phyloP scores from a whole-genome alignment of 1,140 invertebrate genomes.

The Saccostrea glomerata region DNA sequence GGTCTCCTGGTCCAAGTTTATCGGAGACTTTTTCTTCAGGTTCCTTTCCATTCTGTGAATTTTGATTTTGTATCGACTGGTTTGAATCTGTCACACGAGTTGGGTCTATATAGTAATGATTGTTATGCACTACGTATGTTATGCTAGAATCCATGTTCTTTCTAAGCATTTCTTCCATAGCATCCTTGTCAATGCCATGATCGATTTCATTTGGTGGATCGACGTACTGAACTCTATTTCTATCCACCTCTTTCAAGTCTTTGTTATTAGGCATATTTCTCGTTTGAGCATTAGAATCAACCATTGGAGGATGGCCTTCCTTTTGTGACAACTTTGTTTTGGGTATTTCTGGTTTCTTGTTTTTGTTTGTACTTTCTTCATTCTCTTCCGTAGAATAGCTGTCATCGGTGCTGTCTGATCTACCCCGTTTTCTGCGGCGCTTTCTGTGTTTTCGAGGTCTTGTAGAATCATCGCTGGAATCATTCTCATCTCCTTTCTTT shows the following conservation, averaged over 20 bases:
- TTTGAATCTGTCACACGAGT: not conserved
- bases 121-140: not conserved
- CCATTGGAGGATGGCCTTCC: not conserved
- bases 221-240: not conserved
- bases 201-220: not conserved
- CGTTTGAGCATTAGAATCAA: not conserved
- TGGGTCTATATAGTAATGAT: not conserved
- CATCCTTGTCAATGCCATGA: not conserved
- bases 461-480: not conserved
- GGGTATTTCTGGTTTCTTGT: not conserved
- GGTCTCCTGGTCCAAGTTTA: not conserved
- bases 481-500: not conserved
- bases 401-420: not conserved
- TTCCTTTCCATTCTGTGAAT: not conserved
- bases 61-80: not conserved
- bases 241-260: not conserved
- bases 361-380: not conserved
- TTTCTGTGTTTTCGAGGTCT: not conserved
- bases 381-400: not conserved
- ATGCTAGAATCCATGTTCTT: constrained; percentile 3
- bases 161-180: not conserved
- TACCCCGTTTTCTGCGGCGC: not conserved
- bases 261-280: not conserved
- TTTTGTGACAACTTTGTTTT: not conserved
- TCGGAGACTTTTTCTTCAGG: not conserved